Evolutionary conservation across 2,888 invertebrate genomes (phyloP).

Genomic region (Xiphydria camelus): DNA sequence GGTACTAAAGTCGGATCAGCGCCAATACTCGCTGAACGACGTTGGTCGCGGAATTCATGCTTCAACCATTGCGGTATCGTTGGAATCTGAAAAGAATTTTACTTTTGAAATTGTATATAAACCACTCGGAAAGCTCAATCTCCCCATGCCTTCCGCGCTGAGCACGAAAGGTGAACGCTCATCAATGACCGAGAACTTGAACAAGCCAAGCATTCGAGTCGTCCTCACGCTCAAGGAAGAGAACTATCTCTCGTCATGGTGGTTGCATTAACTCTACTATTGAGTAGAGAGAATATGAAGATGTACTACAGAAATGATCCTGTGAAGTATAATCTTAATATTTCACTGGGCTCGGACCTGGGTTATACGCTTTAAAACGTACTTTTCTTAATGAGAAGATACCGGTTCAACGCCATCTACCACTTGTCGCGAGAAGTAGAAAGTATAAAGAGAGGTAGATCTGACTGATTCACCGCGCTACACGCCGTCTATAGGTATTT

Average conservation of each 20-base stretch:
- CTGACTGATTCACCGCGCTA: too few species aligned
- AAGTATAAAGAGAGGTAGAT: too few species aligned
- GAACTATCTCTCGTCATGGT: constrained; percentile 64
- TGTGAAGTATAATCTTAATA: constrained; percentile 62
- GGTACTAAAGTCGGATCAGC: constrained; percentile 76
- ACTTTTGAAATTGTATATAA: constrained; percentile 12
- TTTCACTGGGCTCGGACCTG: too few species aligned
- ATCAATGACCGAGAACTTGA: constrained; percentile 43
- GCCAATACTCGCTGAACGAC: constrained; percentile 68
- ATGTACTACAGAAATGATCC: constrained; percentile 72
- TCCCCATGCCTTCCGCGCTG: constrained; percentile 36
- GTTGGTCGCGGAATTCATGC: constrained; percentile 47
- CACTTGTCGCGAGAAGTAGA: too few species aligned
- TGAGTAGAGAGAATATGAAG: constrained; percentile 62
- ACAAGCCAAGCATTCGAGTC: constrained; percentile 31
- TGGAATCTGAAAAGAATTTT: constrained; percentile 49
- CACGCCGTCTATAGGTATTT: too few species aligned
- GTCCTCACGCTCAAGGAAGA: constrained; percentile 49
- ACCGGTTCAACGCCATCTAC: too few species aligned
- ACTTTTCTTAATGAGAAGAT: too few species aligned
- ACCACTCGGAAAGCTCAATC: constrained; percentile 49
- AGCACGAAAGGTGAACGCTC: constrained; percentile 49
- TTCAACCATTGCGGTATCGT: constrained; percentile 72
- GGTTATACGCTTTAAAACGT: too few species aligned
- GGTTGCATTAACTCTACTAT: constrained; percentile 60